Conservation (phyloP, 2,113 vertebrate genomes). For the Lepus europaeus region DNA sequence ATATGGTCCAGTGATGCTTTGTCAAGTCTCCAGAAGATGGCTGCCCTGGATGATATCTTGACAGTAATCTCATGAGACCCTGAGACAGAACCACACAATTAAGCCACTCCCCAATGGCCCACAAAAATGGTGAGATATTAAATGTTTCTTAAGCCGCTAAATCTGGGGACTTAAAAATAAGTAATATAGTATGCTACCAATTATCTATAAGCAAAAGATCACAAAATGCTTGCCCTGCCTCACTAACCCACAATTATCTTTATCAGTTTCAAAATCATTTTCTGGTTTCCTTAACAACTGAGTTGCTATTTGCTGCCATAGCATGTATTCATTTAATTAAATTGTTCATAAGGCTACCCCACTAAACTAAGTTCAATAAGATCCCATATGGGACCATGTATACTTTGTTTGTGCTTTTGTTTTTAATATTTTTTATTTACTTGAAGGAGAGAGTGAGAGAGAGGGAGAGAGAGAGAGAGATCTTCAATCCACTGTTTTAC, state of each 20-base stretch:
- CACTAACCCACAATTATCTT: not conserved
- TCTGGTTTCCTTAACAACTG: not conserved
- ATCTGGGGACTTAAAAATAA: not conserved
- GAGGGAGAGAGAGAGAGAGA: too few species aligned
- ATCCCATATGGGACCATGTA: not conserved
- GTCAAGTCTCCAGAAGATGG: not conserved
- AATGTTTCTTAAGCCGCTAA: conserved; percentile 12
- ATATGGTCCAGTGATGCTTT: not conserved
- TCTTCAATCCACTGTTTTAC: too few species aligned
- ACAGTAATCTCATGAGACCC: not conserved
- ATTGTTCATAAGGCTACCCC: not conserved
- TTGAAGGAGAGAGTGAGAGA: too few species aligned
- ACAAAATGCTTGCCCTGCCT: not conserved
- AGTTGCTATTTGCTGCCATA: conserved; percentile 2
- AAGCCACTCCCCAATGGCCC: conserved; percentile 22
- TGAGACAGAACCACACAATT: not conserved
- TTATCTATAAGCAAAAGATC: not conserved
- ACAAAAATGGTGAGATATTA: not conserved
- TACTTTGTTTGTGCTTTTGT: too few species aligned
- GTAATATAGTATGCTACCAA: not conserved
- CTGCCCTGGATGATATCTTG: not conserved
- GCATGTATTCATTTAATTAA: not conserved
- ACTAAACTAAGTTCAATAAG: not conserved
- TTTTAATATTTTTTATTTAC: too few species aligned
- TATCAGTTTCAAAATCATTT: conserved; percentile 41